Percentiles rank a stretch among this genome's conserved stretches.
These are phyloP conservation scores for Acanthochromis polyacanthus DNA, from an alignment of 2,113 vertebrate genomes.

Conservation along the genomic window DNA sequence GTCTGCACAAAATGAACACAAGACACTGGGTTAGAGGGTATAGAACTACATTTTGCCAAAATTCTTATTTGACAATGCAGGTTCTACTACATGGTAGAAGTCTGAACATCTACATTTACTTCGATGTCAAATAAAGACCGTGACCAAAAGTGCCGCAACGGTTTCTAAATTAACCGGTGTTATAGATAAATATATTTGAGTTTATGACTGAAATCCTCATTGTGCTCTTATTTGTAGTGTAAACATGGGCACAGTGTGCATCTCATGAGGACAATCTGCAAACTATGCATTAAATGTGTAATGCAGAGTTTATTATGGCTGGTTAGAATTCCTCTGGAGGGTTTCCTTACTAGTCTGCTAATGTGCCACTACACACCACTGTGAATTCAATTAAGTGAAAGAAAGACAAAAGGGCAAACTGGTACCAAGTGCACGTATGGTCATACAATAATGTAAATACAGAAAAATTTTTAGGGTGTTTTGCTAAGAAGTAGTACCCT, in stretches of 20 bases:
- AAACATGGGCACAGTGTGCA: conserved; percentile 27
- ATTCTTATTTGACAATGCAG: too few relatives aligned
- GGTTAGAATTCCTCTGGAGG: conserved; percentile 21
- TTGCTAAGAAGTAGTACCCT: neutral
- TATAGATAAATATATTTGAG: conserved; percentile 20
- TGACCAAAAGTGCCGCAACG: neutral
- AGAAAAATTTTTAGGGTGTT: neutral
- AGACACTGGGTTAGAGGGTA: too few relatives aligned
- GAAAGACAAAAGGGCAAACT: conserved; percentile 20
- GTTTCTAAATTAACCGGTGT: conserved; percentile 9
- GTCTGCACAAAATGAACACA: too few relatives aligned
- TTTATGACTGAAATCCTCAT: neutral
- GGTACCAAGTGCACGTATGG: neutral
- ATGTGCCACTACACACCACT: conserved; percentile 12
- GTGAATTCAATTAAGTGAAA: conserved; percentile 39
- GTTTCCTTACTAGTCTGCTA: conserved; percentile 18
- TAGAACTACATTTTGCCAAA: too few relatives aligned
- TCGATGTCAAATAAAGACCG: neutral
- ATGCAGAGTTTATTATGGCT: conserved; percentile 27
- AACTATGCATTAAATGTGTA: conserved; percentile 41
- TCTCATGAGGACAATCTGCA: conserved; percentile 28
- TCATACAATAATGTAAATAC: neutral
- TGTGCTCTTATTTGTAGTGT: conserved; percentile 12
- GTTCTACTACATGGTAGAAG: too few relatives aligned
- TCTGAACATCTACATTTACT: too few relatives aligned